Evolutionary conservation across 2,888 invertebrate genomes (phyloP).

Genomic region (Lysandra bellargus): DNA sequence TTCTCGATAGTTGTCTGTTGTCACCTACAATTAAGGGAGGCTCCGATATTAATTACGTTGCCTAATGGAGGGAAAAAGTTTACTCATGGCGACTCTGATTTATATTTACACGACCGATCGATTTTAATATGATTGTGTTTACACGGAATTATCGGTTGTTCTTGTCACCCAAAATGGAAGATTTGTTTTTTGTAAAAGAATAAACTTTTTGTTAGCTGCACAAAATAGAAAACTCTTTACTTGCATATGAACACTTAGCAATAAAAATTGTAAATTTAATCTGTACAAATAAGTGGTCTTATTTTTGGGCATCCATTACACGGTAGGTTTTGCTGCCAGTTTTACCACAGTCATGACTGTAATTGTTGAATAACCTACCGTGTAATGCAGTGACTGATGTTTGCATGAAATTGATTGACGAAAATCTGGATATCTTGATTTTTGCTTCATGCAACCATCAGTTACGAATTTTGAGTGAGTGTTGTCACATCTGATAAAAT

Average conservation of each 20-base stretch:
- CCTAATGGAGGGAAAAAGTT: constrained; percentile 70
- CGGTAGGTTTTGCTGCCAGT: too few species aligned
- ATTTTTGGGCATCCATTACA: not conserved
- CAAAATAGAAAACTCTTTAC: not conserved
- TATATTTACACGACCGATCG: constrained; percentile 5
- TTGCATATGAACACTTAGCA: not conserved
- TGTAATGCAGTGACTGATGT: too few species aligned
- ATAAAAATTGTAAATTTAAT: too few species aligned
- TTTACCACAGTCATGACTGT: too few species aligned
- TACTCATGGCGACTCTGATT: constrained; percentile 37
- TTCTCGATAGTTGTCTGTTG: constrained; percentile 57
- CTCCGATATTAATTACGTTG: constrained; percentile 76
- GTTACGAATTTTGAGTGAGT: too few species aligned
- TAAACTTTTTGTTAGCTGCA: not conserved
- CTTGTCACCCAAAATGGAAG: not conserved
- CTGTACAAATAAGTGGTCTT: too few species aligned
- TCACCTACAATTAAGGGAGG: constrained; percentile 71
- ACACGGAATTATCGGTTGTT: not conserved
- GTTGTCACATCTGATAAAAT: too few species aligned
- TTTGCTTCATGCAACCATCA: too few species aligned
- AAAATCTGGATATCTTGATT: too few species aligned
- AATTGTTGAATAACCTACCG: too few species aligned
- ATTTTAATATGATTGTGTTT: not conserved
- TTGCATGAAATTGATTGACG: too few species aligned
- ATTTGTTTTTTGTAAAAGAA: not conserved